Conservation (phyloP, 2,888 invertebrate genomes). For the Chloroclysta siterata region DNA sequence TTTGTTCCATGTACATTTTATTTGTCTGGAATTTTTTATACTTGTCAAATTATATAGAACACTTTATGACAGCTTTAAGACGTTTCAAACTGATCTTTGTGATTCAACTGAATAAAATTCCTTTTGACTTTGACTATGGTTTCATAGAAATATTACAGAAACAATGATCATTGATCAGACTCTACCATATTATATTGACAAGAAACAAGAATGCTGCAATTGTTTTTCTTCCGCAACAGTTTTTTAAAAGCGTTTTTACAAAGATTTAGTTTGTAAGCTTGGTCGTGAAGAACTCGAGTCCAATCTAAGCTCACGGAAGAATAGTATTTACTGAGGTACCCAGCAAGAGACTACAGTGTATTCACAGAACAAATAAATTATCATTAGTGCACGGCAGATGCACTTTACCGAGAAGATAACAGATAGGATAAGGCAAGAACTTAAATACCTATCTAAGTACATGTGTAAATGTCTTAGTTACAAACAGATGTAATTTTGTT, state of each 20-base stretch:
- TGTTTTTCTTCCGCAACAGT: too few species aligned
- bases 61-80: too few species aligned
- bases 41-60: too few species aligned
- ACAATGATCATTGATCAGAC: too few species aligned
- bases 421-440: slow-evolving; percentile 45
- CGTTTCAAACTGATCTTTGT: too few species aligned
- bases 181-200: too few species aligned
- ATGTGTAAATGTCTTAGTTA: neutral
- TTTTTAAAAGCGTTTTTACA: neutral
- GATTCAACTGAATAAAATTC: too few species aligned
- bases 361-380: slow-evolving; percentile 68
- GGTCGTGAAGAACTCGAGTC: slow-evolving; percentile 41
- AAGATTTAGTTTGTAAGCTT: neutral
- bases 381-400: slow-evolving; percentile 74
- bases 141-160: too few species aligned
- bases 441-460: neutral
- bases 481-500: neutral
- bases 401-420: slow-evolving; percentile 40
- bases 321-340: neutral
- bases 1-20: too few species aligned
- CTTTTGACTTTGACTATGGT: too few species aligned
- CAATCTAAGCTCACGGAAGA: slow-evolving; percentile 21
- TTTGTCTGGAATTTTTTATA: too few species aligned
- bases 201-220: too few species aligned
- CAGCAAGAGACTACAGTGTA: slow-evolving; percentile 14